Percentiles rank a stretch among this genome's conserved stretches.
phyloP scores from a whole-genome alignment of 1,140 invertebrate genomes.

The Alviniconcha marisindica region DNA sequence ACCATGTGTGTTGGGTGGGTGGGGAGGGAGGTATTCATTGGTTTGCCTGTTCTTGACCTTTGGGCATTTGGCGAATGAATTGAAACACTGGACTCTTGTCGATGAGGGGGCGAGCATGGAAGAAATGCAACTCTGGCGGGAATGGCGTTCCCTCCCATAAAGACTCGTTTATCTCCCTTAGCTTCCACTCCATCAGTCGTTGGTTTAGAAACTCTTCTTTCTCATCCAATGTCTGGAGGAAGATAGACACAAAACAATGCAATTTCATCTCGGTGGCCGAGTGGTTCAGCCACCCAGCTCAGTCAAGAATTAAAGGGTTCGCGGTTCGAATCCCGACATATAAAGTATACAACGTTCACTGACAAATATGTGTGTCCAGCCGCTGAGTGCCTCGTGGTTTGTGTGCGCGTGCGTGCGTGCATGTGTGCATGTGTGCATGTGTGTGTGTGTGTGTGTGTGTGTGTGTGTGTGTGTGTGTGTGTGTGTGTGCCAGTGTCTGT shows the following conservation, averaged over 20 bases:
- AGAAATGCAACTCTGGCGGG: constrained; percentile 30
- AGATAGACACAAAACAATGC: not conserved
- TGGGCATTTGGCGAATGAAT: constrained; percentile 23
- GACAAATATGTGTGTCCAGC: too few species aligned
- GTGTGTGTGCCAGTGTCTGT: too few species aligned
- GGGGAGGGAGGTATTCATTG: not conserved
- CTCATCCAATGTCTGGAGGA: not conserved
- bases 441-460: too few species aligned
- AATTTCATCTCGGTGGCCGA: not conserved
- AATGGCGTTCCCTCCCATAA: constrained; percentile 10
- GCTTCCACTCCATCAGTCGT: constrained; percentile 20
- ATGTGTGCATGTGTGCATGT: too few species aligned
- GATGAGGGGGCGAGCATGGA: constrained; percentile 17
- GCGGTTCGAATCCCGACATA: too few species aligned
- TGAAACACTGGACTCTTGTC: constrained; percentile 18
- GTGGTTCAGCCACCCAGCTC: too few species aligned
- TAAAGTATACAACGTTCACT: too few species aligned
- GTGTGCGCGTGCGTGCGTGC: too few species aligned
- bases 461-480: too few species aligned
- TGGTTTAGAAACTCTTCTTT: constrained; percentile 3
- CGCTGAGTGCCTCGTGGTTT: too few species aligned
- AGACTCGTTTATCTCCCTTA: not conserved
- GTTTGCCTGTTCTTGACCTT: constrained; percentile 13
- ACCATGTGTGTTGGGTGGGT: not conserved
- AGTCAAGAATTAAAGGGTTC: too few species aligned